Evolutionary conservation across 2,888 invertebrate species (phyloP), one percentile per base, ranked within the genome.

Genomic region (Lycophotia porphyrea): DNA sequence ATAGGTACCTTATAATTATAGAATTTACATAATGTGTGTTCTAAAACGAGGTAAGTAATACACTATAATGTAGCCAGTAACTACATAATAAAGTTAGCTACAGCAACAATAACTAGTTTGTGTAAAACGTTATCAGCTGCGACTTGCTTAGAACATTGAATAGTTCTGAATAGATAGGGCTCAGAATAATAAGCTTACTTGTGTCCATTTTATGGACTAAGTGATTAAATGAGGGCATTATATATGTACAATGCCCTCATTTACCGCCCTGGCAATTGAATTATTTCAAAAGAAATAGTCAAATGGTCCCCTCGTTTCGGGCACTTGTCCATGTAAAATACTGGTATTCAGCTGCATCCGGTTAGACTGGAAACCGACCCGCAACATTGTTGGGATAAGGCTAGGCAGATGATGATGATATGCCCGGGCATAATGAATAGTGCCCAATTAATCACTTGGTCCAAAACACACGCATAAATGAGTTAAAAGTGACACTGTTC

Each of bases 11-110:
- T 52, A 24, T 49, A 11, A 27, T 55, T 36, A 49, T 36, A 36
- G n/a, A 67, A 52, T 67, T 67, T 36, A 67, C 49, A 27, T 52
- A 68, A 36, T 52, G 11, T 52, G 11, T 15, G 31, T 58, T 15
- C 31, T 58, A 27, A 24, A 74, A 74, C 34, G 74, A 74, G 24
- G 74, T n/a, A n/a, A n/a, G 42, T 52, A 73, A 63, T 24, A 63
- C 36, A 60, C 8, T 18, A 18, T 60, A 63, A 63, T 52, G 15
- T n/a, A 9, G 13, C 49, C 15, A 42, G 15, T 66, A 21, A n/a
- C n/a, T 31, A 31, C 5, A 0, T n/a, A 15, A 63, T 39, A 27
- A 27, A 49, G 34, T 27, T 21, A 13, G 27, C 24, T 66, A 9
- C 8, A 27, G 15, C 21, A 49, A 18, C 8, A 42, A 31, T 21